Conservation (phyloP, 2,113 vertebrate genomes). For the Odontophorus gujanensis region DNA sequence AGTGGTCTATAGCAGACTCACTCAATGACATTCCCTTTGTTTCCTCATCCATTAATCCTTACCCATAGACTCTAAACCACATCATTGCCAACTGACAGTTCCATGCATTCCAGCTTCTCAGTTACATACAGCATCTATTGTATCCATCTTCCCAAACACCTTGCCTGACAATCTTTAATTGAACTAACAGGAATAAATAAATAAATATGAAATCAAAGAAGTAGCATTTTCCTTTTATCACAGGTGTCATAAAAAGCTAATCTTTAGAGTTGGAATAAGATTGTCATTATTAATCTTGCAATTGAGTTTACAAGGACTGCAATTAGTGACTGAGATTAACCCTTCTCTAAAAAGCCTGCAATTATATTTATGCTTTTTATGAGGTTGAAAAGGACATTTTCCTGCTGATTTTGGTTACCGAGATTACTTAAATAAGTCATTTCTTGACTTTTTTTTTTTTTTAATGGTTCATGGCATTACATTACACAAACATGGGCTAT, state of each 20-base stretch:
- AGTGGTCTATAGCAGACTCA: no score
- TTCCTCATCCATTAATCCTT: no score
- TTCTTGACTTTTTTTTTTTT: conserved; percentile 3
- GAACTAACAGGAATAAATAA: conserved; percentile 5
- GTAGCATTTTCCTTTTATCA: neutral
- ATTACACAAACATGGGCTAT: neutral
- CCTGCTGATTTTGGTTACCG: neutral
- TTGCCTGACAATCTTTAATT: neutral
- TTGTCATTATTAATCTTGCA: neutral
- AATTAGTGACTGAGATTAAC: neutral
- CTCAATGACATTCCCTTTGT: no score
- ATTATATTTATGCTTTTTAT: neutral
- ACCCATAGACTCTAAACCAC: no score
- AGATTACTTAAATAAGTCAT: neutral
- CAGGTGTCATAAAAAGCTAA: neutral
- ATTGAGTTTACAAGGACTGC: neutral
- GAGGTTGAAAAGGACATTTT: neutral
- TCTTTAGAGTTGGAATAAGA: neutral
- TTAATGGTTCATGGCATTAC: neutral
- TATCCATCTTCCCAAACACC: neutral
- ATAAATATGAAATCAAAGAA: neutral
- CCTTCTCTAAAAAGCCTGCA: neutral
- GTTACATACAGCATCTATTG: no score
- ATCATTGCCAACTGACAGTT: no score
- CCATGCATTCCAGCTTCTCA: no score